Conservation (phyloP, 2,113 vertebrate species). For the Macquaria ambigua region DNA sequence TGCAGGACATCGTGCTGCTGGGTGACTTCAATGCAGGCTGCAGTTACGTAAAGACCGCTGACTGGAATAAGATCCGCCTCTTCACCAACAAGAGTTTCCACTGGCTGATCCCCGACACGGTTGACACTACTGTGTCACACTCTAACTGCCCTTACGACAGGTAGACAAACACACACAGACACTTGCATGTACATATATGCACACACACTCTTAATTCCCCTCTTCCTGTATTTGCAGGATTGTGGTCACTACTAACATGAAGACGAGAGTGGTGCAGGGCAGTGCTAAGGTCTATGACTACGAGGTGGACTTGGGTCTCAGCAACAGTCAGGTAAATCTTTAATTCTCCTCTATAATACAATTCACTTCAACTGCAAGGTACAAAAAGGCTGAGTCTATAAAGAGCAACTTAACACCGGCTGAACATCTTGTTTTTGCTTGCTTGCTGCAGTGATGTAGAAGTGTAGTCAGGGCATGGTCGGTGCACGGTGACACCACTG, state of each 20-base stretch:
- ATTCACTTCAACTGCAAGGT: too few species aligned
- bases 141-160: slow-evolving; percentile 92
- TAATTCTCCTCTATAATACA: too few species aligned
- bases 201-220: neutral
- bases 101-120: slow-evolving; percentile 88
- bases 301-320: slow-evolving; percentile 83
- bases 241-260: slow-evolving; percentile 85
- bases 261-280: slow-evolving; percentile 78
- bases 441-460: neutral
- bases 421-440: neutral
- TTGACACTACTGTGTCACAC: slow-evolving; percentile 89
- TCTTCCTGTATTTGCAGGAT: slow-evolving; percentile 82
- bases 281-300: slow-evolving; percentile 87
- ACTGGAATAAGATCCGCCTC: slow-evolving; percentile 89
- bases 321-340: slow-evolving; percentile 82
- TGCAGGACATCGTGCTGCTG: slow-evolving; percentile 91
- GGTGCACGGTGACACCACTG: neutral
- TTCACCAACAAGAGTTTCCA: slow-evolving; percentile 88
- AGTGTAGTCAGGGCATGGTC: neutral
- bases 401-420: too few species aligned
- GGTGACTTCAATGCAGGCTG: slow-evolving; percentile 95
- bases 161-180: slow-evolving; percentile 62
- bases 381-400: too few species aligned
- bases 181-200: too few species aligned
- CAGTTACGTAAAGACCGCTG: slow-evolving; percentile 87